Evolutionary conservation across 2,888 invertebrate species (phyloP).

Genomic region (Orthosia gracilis): DNA sequence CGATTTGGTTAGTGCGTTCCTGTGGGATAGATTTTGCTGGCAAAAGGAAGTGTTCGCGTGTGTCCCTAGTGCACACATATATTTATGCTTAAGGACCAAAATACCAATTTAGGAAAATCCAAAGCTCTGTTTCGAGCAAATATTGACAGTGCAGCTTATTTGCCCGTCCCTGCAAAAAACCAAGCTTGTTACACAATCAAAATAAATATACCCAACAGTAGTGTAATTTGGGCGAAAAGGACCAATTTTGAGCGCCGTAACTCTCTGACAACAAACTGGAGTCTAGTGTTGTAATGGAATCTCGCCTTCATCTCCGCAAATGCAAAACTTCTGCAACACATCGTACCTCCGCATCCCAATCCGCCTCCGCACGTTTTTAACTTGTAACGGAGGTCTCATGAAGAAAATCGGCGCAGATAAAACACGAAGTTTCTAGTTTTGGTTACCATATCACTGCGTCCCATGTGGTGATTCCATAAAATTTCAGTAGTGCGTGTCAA

Average conservation of each 20-base stretch:
- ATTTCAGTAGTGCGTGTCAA: too few relatives aligned
- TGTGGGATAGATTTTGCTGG: too few relatives aligned
- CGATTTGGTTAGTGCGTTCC: too few relatives aligned
- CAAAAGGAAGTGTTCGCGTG: too few relatives aligned
- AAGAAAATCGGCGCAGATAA: too few relatives aligned
- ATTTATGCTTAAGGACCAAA: too few relatives aligned
- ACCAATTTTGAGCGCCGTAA: conserved; percentile 36
- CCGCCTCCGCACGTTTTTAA: too few relatives aligned
- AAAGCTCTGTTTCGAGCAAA: not conserved
- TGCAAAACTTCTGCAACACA: not conserved
- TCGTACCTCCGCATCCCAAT: not conserved
- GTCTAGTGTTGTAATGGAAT: not conserved
- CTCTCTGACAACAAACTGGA: conserved; percentile 32
- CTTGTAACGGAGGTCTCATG: too few relatives aligned
- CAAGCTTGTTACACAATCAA: conserved; percentile 12
- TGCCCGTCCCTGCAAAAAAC: not conserved
- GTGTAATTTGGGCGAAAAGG: conserved; percentile 33
- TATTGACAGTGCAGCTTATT: not conserved
- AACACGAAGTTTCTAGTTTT: too few relatives aligned
- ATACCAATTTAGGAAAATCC: not conserved
- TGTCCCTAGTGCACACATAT: too few relatives aligned
- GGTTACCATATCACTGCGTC: too few relatives aligned
- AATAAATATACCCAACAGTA: conserved; percentile 24
- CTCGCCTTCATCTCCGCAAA: not conserved
- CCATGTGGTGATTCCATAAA: too few relatives aligned